These are phyloP conservation scores for Erythrocercus mccallii DNA, from an alignment of 2,113 vertebrate genomes.

Conservation along the genomic window DNA sequence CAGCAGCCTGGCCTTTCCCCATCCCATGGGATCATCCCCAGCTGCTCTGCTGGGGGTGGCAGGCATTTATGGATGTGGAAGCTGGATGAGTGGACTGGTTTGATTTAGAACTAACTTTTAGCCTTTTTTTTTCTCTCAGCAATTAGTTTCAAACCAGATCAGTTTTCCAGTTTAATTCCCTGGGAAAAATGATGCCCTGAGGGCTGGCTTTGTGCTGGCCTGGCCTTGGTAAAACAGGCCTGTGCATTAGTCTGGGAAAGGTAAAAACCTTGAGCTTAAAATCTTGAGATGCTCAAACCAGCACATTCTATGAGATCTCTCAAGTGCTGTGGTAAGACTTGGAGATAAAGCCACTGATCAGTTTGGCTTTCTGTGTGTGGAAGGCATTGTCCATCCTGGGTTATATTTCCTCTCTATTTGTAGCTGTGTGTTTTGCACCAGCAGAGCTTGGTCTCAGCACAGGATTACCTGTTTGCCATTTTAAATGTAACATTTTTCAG, in stretches of 20 bases:
- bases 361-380: not conserved
- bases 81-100: not conserved
- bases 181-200: not conserved
- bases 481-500: not conserved
- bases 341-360: not conserved
- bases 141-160: not conserved
- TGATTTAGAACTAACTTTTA: not conserved
- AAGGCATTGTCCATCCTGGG: not conserved
- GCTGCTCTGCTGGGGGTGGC: not conserved
- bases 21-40: not conserved
- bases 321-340: not conserved
- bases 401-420: rapidly evolving
- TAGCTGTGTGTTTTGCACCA: not conserved
- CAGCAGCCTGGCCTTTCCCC: not conserved
- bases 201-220: not conserved
- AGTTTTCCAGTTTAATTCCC: not conserved
- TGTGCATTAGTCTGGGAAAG: not conserved
- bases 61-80: not conserved
- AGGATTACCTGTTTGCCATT: not conserved
- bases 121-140: not conserved
- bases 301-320: not conserved
- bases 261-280: not conserved
- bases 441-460: not conserved
- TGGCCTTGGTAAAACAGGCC: not conserved
- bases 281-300: not conserved